Conservation (phyloP, 2,888 invertebrate species). For the Leptothorax acervorum region DNA sequence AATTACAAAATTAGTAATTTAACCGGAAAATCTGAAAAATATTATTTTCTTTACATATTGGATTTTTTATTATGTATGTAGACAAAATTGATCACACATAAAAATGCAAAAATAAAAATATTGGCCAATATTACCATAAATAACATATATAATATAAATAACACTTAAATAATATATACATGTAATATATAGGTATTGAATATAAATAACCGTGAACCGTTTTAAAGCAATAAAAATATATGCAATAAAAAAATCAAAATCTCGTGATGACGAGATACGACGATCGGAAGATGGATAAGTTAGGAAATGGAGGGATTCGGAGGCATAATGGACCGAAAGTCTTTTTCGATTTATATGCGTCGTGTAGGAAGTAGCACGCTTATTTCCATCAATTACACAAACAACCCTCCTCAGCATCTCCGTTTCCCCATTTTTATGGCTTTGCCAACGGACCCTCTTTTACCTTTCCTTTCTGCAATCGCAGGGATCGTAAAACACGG, state of each 20-base stretch:
- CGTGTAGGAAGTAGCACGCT: conserved; percentile 24
- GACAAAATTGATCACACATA: background rate
- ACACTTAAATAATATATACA: background rate
- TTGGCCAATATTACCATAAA: background rate
- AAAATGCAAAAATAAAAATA: background rate
- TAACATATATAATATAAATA: too few relatives aligned
- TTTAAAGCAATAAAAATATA: background rate
- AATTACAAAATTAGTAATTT: background rate
- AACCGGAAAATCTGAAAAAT: background rate
- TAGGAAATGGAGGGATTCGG: background rate
- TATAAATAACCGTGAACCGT: background rate
- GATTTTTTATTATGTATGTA: background rate
- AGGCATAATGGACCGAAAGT: conserved; percentile 5
- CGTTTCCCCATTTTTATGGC: conserved; percentile 38
- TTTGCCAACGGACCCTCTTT: conserved; percentile 20
- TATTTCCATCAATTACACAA: conserved; percentile 45
- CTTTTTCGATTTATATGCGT: conserved; percentile 26
- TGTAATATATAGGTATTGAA: background rate
- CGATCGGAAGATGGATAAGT: background rate
- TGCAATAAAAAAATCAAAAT: background rate
- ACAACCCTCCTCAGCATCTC: conserved; percentile 17
- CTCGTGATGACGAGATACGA: background rate
- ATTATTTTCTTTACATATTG: background rate
- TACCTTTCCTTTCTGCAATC: conserved; percentile 18
- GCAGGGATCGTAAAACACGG: conserved; percentile 40